Evolutionary conservation across 2,797 vertebrate species (phyloP), one percentile per base, ranked within the genome.

Genomic region (Aldrovandia affinis): DNA sequence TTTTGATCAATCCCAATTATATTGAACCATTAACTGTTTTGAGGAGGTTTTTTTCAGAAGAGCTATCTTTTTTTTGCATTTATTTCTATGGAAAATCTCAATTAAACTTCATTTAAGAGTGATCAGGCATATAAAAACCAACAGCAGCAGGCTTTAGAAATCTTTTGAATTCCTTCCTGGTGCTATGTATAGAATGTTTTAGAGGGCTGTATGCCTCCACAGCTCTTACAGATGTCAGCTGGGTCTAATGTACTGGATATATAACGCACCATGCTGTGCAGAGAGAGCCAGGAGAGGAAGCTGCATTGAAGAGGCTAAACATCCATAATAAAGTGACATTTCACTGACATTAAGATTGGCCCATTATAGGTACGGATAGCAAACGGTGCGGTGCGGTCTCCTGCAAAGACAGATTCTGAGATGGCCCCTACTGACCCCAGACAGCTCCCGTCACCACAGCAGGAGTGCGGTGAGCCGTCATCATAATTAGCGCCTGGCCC

Each of bases 251-350:
- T 91, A 91, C 91, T 91, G 90, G 91, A 93, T 91, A 92, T 94
- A 93, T 93, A 93, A 94, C 89, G 88, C 89, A 86, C 88, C 94
- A 92, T 91, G 94, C 95, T 95, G 95, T 90, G 93, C 91, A 88
- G 91, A 92, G 91, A 92, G 89, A 92, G 91, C 92, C 87, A 81
- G 79, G 83, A 87, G 91, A 91, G 89, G 88, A 90, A 89, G 88
- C 89, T 92, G 87, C 91, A 90, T 89, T 86, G 89, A 93, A 92
- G 92, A 93, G 91, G 89, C 91, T 85, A 91, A 89, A 92, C 94
- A 94, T 95, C 95, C 95, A 95, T 94, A 92, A 95, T 94, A 93
- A 95, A 94, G 93, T 96, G 95, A 96, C 95, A 96, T 96, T 96
- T 50, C 92, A 90, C 93, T 96, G 94, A 95, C 95, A 95, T 95